Percentiles rank a stretch among this genome's conserved stretches.
Conservation (phyloP, 2,797 vertebrate species). For the Anas bahamensis region DNA sequence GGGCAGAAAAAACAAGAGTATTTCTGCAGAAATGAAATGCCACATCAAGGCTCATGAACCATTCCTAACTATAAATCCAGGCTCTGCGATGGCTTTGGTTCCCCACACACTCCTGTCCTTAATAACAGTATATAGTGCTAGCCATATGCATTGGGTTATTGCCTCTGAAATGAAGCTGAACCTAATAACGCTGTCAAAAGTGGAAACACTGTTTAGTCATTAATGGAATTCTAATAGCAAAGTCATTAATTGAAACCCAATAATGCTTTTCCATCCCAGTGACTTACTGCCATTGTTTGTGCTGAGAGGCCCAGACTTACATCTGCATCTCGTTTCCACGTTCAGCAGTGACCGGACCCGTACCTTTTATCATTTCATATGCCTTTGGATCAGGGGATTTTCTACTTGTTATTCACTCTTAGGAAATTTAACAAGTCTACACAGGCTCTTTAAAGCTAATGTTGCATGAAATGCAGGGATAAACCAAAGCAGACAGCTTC, state of each 20-base stretch:
- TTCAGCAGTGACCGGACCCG: not conserved
- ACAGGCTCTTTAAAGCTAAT: conserved; percentile 38
- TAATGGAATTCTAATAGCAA: conserved; percentile 5
- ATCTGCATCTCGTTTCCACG: not conserved
- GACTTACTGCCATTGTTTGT: not conserved
- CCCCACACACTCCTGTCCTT: not conserved
- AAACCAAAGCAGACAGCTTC: conserved; percentile 26
- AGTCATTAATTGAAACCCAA: conserved; percentile 29
- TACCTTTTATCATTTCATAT: not conserved
- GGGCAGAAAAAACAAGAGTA: not conserved
- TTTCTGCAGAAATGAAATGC: not conserved
- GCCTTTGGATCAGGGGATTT: not conserved
- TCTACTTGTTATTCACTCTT: conserved; percentile 28
- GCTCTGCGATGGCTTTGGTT: not conserved
- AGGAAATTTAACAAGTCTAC: conserved; percentile 20
- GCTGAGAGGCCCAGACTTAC: not conserved
- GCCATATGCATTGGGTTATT: not conserved
- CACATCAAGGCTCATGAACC: not conserved
- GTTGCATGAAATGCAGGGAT: conserved; percentile 40
- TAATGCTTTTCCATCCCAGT: not conserved
- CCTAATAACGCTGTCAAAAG: conserved; percentile 1
- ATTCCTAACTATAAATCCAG: not conserved
- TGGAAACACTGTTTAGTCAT: conserved; percentile 14
- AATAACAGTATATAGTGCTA: not conserved
- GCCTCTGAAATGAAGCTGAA: conserved; percentile 28